Evolutionary conservation across 2,113 vertebrate species (phyloP).

Genomic region (Zapus hudsonius): DNA sequence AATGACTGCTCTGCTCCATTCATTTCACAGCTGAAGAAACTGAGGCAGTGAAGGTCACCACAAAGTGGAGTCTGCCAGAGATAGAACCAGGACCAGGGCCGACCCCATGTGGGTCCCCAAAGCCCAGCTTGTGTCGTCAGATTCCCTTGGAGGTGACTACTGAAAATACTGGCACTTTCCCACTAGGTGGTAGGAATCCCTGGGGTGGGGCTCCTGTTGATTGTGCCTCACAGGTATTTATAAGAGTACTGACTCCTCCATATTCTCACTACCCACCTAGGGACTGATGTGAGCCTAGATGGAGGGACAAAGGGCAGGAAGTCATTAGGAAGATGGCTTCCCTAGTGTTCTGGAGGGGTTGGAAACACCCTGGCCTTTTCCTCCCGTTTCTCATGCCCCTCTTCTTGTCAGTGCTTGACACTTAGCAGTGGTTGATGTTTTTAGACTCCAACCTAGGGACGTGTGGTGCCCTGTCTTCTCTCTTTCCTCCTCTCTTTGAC

Average conservation of each 20-base stretch:
- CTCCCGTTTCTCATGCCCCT: neutral
- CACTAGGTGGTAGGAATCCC: rapidly evolving
- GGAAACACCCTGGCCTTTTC: neutral
- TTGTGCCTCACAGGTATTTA: rapidly evolving
- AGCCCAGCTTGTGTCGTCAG: neutral
- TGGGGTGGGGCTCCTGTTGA: neutral
- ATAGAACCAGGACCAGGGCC: neutral
- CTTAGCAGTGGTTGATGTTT: neutral
- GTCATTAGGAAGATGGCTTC: neutral
- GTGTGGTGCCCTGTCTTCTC: rapidly evolving
- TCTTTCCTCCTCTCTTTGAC: neutral
- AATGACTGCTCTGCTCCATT: neutral
- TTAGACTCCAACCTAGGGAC: neutral
- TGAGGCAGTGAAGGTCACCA: neutral
- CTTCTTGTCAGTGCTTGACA: neutral
- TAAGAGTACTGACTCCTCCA: too few relatives aligned
- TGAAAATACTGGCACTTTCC: neutral
- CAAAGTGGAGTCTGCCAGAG: rapidly evolving
- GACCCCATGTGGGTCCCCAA: rapidly evolving
- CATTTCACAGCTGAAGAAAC: neutral
- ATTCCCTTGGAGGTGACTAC: neutral
- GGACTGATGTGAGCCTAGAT: neutral
- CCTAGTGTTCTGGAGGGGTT: neutral
- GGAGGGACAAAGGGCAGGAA: neutral
- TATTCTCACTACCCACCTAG: rapidly evolving